A percentile compares a stretch with the other conserved stretches of the same genome.
Conservation (phyloP, 2,888 invertebrate genomes). For the Ophonus ardosiacus region DNA sequence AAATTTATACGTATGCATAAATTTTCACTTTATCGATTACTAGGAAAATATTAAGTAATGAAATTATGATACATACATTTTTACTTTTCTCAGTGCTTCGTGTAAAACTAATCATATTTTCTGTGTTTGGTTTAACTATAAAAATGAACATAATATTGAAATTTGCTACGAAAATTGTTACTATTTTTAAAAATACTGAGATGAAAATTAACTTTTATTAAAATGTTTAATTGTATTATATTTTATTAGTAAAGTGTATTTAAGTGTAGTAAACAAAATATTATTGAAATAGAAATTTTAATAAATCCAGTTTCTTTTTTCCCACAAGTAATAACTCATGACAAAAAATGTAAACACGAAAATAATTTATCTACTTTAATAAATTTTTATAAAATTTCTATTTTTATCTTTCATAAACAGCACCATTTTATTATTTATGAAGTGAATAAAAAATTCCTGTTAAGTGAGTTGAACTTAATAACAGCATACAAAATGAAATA, state of each 20-base stretch:
- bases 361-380: background rate
- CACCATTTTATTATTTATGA: too few species aligned
- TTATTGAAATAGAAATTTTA: too few species aligned
- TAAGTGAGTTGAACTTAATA: background rate
- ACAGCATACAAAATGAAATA: background rate
- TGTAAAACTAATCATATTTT: background rate
- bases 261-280: too few species aligned
- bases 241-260: too few species aligned
- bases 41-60: background rate
- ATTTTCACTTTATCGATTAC: background rate
- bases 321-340: background rate
- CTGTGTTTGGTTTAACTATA: too few species aligned
- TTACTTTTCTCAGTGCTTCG: background rate
- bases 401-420: background rate
- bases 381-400: background rate
- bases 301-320: background rate
- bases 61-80: background rate
- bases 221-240: too few species aligned
- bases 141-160: too few species aligned
- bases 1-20: background rate
- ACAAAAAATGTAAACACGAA: background rate
- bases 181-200: too few species aligned
- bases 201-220: too few species aligned
- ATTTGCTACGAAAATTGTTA: too few species aligned
- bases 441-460: background rate